phyloP scores from a whole-genome alignment of 2,888 invertebrate genomes.

The Muschampia plurimacula region DNA sequence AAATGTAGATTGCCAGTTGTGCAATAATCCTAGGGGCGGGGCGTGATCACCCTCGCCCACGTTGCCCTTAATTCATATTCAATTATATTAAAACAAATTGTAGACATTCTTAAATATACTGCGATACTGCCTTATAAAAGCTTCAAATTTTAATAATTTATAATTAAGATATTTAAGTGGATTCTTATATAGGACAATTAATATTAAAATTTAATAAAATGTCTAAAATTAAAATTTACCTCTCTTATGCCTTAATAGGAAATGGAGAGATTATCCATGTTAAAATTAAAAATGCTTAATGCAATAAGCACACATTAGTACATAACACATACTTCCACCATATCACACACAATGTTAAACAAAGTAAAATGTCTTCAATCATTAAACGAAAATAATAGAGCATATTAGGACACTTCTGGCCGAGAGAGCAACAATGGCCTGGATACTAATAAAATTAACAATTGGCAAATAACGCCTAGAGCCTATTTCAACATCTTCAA shows the following conservation, averaged over 20 bases:
- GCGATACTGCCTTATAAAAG: conserved; percentile 69
- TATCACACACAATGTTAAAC: conserved; percentile 35
- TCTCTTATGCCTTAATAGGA: conserved; percentile 66
- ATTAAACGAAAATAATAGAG: conserved; percentile 35
- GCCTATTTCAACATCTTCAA: no score
- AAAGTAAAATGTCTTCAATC: conserved; percentile 36
- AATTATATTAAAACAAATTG: conserved; percentile 64
- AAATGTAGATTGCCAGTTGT: conserved; percentile 73
- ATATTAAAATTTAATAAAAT: conserved; percentile 63
- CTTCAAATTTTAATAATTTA: conserved; percentile 74
- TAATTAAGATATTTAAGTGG: conserved; percentile 60
- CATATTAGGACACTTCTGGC: conserved; percentile 17
- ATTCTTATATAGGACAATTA: conserved; percentile 76
- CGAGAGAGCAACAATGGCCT: no score
- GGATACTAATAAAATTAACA: no score
- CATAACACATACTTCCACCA: conserved; percentile 28
- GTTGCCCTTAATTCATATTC: conserved; percentile 78
- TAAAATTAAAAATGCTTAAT: conserved; percentile 24
- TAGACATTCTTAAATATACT: conserved; percentile 71
- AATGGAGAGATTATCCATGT: conserved; percentile 57
- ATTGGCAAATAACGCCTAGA: no score
- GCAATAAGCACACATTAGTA: conserved; percentile 11
- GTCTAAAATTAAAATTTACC: conserved; percentile 67
- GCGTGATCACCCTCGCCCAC: conserved; percentile 46
- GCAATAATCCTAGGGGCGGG: conserved; percentile 60